Evolutionary conservation across 2,888 invertebrate genomes (phyloP).

Genomic region (Dastarcus helophoroides): DNA sequence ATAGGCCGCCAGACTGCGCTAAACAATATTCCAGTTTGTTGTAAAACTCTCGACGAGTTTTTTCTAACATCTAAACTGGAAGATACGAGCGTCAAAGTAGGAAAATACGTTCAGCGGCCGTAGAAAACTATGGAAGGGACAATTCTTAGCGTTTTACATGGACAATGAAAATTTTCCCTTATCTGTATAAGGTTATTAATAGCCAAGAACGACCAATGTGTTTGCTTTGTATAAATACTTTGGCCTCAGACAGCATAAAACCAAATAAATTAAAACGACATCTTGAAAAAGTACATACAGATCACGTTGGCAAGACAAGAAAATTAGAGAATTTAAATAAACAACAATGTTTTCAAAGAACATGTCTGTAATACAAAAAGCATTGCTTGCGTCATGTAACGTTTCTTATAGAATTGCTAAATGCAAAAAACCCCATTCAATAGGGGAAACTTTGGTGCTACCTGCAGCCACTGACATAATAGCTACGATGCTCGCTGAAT

Average conservation of each 20-base stretch:
- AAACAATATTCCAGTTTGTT: no score
- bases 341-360: slow-evolving; percentile 11
- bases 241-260: slow-evolving; percentile 14
- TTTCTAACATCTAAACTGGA: no score
- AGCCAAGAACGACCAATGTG: slow-evolving; percentile 16
- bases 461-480: slow-evolving; percentile 5
- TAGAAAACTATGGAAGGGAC: no score
- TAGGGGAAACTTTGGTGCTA: slow-evolving; percentile 10
- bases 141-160: no score
- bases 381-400: slow-evolving; percentile 12
- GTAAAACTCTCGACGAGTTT: no score
- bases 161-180: no score
- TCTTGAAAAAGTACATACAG: slow-evolving; percentile 11
- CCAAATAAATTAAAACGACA: slow-evolving; percentile 13
- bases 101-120: no score
- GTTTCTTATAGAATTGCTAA: slow-evolving; percentile 13
- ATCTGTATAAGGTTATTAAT: slow-evolving; percentile 7
- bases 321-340: slow-evolving; percentile 12
- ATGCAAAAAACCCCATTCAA: slow-evolving; percentile 12
- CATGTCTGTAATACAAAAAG: slow-evolving; percentile 8
- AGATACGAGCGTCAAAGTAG: no score
- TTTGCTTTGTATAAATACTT: slow-evolving; percentile 15
- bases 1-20: no score
- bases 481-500: slow-evolving; percentile 6
- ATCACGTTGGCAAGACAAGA: slow-evolving; percentile 12